Conservation (phyloP, 2,797 vertebrate species). For the Lepus townsendii region DNA sequence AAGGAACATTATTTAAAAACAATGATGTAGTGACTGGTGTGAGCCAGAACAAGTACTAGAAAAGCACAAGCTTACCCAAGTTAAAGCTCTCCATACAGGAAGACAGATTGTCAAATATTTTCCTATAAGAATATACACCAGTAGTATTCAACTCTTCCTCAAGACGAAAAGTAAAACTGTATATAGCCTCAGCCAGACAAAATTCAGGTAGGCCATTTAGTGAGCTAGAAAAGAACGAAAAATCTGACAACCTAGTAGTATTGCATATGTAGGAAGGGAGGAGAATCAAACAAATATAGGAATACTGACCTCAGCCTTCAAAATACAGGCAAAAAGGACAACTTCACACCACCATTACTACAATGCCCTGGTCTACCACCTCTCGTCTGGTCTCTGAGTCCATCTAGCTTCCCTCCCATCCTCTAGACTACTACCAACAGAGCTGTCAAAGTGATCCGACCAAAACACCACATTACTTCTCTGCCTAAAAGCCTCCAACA, state of each 20-base stretch:
- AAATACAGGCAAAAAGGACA: constrained; percentile 33
- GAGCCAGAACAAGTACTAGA: constrained; percentile 16
- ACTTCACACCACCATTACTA: not conserved
- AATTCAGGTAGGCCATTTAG: constrained; percentile 90
- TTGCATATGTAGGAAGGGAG: not conserved
- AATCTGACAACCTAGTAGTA: not conserved
- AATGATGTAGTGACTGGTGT: not conserved
- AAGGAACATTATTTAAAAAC: constrained; percentile 49
- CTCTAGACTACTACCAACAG: constrained; percentile 12
- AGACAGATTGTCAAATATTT: constrained; percentile 92
- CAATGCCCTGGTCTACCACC: not conserved
- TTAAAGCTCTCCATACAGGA: constrained; percentile 93
- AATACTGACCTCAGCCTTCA: constrained; percentile 15
- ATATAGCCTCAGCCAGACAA: constrained; percentile 85
- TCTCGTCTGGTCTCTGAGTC: not conserved
- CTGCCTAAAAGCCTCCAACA: not conserved
- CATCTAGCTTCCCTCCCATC: not conserved
- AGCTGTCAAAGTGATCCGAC: not conserved
- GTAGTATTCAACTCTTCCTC: constrained; percentile 89
- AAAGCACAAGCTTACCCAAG: constrained; percentile 88
- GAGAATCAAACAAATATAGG: not conserved
- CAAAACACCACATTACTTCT: not conserved
- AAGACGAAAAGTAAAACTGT: constrained; percentile 90
- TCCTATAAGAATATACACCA: constrained; percentile 88
- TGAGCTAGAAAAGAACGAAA: constrained; percentile 88